phyloP scores from a whole-genome alignment of 2,113 vertebrate genomes.

The Heloderma charlesbogerti region DNA sequence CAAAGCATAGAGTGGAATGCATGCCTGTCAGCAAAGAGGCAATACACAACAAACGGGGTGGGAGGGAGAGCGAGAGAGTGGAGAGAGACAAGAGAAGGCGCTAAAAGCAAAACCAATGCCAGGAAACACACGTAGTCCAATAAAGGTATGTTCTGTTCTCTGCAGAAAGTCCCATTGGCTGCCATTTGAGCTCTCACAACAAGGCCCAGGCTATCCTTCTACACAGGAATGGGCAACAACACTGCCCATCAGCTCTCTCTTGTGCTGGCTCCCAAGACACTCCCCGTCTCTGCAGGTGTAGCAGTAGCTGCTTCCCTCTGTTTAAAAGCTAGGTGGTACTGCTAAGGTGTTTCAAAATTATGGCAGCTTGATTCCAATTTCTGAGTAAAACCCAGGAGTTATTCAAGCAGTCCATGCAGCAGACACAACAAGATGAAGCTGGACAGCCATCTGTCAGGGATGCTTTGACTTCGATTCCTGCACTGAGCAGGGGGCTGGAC shows the following conservation, averaged over 20 bases:
- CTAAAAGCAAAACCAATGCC: not conserved
- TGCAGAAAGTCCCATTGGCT: not conserved
- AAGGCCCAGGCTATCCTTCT: not conserved
- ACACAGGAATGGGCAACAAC: not conserved
- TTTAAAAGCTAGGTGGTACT: not conserved
- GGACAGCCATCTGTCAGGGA: too few species aligned
- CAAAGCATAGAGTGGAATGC: not conserved
- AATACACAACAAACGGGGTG: not conserved
- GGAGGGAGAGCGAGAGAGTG: rapidly evolving
- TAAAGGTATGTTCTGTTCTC: not conserved
- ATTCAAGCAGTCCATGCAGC: not conserved
- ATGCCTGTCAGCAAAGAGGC: not conserved
- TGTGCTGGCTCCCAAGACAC: not conserved
- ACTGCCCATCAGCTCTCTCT: not conserved
- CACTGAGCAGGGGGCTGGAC: too few species aligned
- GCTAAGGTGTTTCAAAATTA: not conserved
- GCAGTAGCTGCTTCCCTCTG: not conserved
- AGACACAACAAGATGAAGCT: not conserved
- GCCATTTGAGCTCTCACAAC: not conserved
- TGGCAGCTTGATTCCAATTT: not conserved
- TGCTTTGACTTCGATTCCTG: too few species aligned
- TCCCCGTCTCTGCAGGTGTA: not conserved
- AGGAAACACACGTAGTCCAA: not conserved
- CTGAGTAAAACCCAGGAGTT: not conserved
- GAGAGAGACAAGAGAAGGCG: not conserved